Conservation (phyloP, 2,888 invertebrate species). For the Philaethria dido region DNA sequence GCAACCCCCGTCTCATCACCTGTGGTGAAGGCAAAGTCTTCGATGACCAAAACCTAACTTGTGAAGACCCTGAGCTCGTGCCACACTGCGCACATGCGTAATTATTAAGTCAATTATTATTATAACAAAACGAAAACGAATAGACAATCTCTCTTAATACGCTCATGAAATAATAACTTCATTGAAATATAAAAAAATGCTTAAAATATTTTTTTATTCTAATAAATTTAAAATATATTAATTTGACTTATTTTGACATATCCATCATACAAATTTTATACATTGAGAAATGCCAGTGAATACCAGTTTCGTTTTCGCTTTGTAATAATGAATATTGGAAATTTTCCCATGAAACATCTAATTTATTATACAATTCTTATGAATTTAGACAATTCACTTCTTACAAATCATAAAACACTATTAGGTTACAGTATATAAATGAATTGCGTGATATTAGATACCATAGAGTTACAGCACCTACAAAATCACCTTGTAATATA, state of each 20-base stretch:
- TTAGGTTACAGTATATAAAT: slow-evolving; percentile 42
- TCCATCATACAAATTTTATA: background rate
- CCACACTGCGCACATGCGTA: slow-evolving; percentile 77
- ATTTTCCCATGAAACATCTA: slow-evolving; percentile 63
- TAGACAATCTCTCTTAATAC: background rate
- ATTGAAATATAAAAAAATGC: no score
- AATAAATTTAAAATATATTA: no score
- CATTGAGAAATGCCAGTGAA: background rate
- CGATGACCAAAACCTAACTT: slow-evolving; percentile 92
- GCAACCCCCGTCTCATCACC: slow-evolving; percentile 92
- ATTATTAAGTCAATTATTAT: slow-evolving; percentile 43
- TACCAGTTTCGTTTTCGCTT: slow-evolving; percentile 62
- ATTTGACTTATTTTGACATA: background rate
- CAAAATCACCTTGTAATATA: slow-evolving; percentile 45
- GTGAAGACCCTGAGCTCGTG: slow-evolving; percentile 89
- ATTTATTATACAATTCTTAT: slow-evolving; percentile 41
- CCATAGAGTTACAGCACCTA: slow-evolving; percentile 59
- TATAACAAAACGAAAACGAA: slow-evolving; percentile 66
- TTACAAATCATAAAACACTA: slow-evolving; percentile 14
- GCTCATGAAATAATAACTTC: no score
- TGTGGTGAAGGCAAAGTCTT: slow-evolving; percentile 95
- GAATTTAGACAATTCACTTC: slow-evolving; percentile 14
- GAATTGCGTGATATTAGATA: slow-evolving; percentile 79
- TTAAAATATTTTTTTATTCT: no score
- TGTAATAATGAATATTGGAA: slow-evolving; percentile 60